Evolutionary conservation across 2,888 invertebrate genomes (phyloP).

Genomic region (Boloria euphrosyne): DNA sequence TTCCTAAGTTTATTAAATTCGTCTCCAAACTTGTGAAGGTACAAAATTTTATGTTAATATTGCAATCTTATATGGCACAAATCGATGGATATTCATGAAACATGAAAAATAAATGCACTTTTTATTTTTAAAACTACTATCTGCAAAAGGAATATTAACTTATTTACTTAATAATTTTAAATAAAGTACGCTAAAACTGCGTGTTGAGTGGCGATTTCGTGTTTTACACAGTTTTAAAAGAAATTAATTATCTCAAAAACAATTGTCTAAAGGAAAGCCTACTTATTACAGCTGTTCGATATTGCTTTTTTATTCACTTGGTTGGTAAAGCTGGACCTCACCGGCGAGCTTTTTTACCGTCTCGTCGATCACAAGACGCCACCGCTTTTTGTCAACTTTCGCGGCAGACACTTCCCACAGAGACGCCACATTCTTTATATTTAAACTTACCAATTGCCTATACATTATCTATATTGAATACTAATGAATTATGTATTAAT

Average conservation of each 20-base stretch:
- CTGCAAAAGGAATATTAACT: too few species aligned
- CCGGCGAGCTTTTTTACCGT: conserved; percentile 55
- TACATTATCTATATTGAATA: conserved; percentile 16
- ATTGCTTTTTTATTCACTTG: too few species aligned
- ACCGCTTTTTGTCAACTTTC: conserved; percentile 75
- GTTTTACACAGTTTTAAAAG: too few species aligned
- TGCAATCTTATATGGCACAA: conserved; percentile 13
- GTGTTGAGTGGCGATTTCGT: too few species aligned
- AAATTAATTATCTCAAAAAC: too few species aligned
- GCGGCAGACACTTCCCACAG: conserved; percentile 50
- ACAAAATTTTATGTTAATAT: conserved; percentile 32
- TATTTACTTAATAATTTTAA: too few species aligned
- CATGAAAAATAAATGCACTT: conserved; percentile 1
- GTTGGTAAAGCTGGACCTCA: conserved; percentile 47
- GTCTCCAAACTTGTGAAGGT: conserved; percentile 19
- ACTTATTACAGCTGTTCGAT: too few species aligned
- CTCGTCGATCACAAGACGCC: conserved; percentile 58
- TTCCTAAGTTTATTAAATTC: conserved; percentile 32
- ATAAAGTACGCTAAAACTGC: too few species aligned
- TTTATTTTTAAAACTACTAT: background rate
- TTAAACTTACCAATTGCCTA: conserved; percentile 15
- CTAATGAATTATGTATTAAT: conserved; percentile 1
- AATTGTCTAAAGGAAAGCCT: too few species aligned
- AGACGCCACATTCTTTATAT: conserved; percentile 53
- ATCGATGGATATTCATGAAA: conserved; percentile 10